Evolutionary conservation across 2,797 vertebrate genomes (phyloP).

Genomic region (Coreius guichenoti): DNA sequence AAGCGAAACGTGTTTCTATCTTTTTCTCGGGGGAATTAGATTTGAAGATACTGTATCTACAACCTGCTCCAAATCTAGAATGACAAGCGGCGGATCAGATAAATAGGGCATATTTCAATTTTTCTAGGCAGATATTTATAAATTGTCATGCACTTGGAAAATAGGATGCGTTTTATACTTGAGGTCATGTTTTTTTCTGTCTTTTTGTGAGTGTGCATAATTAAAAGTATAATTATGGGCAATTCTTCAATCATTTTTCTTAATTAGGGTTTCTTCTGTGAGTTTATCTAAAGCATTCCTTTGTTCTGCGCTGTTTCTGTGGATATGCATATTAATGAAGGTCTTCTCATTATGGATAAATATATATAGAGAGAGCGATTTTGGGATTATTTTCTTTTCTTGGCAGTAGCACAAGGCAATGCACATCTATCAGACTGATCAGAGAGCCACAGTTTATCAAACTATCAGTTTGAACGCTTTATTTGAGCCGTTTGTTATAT

Average conservation of each 20-base stretch:
- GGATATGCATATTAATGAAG: constrained; percentile 49
- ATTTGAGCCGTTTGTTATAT: constrained; percentile 32
- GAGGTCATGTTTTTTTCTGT: background rate
- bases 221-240: constrained; percentile 44
- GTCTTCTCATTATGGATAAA: constrained; percentile 44
- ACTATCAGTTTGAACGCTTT: constrained; percentile 1
- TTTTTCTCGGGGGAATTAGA: background rate
- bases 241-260: constrained; percentile 40
- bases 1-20: constrained; percentile 9
- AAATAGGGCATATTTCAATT: background rate
- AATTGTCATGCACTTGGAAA: constrained; percentile 5
- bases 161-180: background rate
- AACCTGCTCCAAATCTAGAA: constrained; percentile 32
- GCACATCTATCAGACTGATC: constrained; percentile 13
- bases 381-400: constrained; percentile 33
- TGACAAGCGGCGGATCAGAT: constrained; percentile 9
- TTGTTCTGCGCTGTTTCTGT: constrained; percentile 34
- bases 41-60: background rate
- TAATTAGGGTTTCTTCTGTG: constrained; percentile 45
- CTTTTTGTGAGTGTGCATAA: constrained; percentile 29
- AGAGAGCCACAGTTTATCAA: background rate
- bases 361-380: constrained; percentile 22
- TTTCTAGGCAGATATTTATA: constrained; percentile 5
- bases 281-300: constrained; percentile 45
- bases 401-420: background rate